A percentile compares a stretch with the other conserved stretches of the same genome.
These are phyloP conservation scores for Diuraphis noxia DNA, from an alignment of 1,140 invertebrate genomes.

Conservation along the genomic window DNA sequence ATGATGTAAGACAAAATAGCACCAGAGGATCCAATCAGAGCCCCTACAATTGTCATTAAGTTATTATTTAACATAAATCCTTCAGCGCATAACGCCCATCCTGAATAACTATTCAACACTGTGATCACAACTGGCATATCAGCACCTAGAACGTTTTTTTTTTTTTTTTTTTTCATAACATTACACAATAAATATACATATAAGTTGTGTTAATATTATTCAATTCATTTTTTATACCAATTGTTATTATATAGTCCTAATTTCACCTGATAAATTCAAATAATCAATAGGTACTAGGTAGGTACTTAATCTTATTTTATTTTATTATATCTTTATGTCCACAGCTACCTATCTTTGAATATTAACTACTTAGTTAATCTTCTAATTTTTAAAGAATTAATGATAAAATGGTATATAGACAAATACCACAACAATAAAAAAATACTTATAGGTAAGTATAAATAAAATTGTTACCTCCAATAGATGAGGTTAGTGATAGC, in stretches of 20 bases:
- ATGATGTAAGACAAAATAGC: slow-evolving; percentile 93
- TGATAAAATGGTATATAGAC: background rate
- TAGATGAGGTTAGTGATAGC: slow-evolving; percentile 83
- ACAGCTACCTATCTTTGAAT: background rate
- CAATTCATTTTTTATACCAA: background rate
- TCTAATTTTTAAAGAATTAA: background rate
- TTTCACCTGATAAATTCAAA: background rate
- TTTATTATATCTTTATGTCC: background rate
- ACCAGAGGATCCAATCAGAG: slow-evolving; percentile 87
- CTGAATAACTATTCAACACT: slow-evolving; percentile 81
- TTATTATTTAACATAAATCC: slow-evolving; percentile 94
- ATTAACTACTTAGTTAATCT: background rate
- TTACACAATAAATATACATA: background rate
- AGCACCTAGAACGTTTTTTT: slow-evolving; percentile 65
- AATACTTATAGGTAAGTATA: background rate
- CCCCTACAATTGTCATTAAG: slow-evolving; percentile 88
- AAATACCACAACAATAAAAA: background rate
- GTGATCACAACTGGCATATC: slow-evolving; percentile 95
- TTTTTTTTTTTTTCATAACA: background rate
- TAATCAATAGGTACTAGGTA: background rate
- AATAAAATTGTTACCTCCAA: slow-evolving; percentile 70
- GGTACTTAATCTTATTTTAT: background rate
- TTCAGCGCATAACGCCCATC: slow-evolving; percentile 86
- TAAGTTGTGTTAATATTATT: background rate
- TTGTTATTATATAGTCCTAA: background rate